Base-by-base conservation (phyloP, 1,140 invertebrate genomes). In the Drosophila takahashii region DNA sequence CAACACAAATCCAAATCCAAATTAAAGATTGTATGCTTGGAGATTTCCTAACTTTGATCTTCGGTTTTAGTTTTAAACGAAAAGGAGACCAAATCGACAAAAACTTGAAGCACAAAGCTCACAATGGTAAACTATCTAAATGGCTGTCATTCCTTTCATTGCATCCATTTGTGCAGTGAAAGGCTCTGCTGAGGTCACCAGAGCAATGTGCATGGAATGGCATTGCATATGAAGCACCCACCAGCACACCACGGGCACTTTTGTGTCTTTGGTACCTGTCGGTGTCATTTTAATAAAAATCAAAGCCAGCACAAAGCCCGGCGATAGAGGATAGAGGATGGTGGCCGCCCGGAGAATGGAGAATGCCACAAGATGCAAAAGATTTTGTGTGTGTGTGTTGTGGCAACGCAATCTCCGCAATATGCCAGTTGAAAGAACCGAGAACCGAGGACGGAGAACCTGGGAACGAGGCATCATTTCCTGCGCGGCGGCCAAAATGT, bases 371-470 rank as follows among this genome's bases (percentile, higher is more conserved):
- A 70, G 41, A 22, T 37, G 44, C 48, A 74, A 22, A 50, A 51
- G 51, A 75, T 77, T 41, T 41, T 45, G 27, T 48, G 56, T 41
- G 56, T 41, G 22, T 22, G 22, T 22, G 22, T 54, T 69, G 58
- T 60, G 78, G 53, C 71, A 69, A 47, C 45, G 70, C 77, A 75
- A 79, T 79, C 77, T 69, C 77, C 77, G 77, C 79, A 81, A 78
- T 81, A 77, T 79, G 80, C 69, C 74, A 62, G 45, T 18, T 34
- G 36, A 56, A 45, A 39, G 22, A 34, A 50, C 27, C 18, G 18
- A 57, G 44, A 58, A 37, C 51, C 34, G 51, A 8, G 13, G 13
- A 47, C 18, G 1, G 0, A 15, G n/a, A 39, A 39, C 62, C 52
- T 71, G 16, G 52, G 26, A 42, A 29, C 39, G 34, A 32, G 32